Evolutionary conservation across 2,113 vertebrate genomes (phyloP), one percentile per base, ranked within the genome.

Genomic region (Passer montanus): DNA sequence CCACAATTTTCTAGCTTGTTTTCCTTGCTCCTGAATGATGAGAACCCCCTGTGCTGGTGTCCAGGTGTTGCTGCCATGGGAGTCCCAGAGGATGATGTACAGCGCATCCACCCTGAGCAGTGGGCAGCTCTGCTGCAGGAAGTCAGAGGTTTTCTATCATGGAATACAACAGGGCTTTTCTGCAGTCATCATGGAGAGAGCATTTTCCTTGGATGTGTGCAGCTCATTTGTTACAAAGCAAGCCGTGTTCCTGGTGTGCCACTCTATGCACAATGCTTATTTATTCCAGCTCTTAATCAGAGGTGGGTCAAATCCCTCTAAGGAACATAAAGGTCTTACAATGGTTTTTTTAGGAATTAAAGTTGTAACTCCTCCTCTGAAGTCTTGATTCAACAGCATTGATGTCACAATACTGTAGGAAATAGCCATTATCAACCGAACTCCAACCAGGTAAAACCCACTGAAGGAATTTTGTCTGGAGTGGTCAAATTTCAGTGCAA

Each of bases 271-370:
- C 23, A 56, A 11, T 3, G 1, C 77, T 93, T 81, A 58, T 81
- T 90, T 95, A 74, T 84, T 90, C 47, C n/a, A 67, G 73, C 60
- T 46, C 43, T 94, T 86, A 75, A 78, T 96, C 76, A 84, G 66
- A 90, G 80, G 33, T 55, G 73, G 46, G 80, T 64, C 86, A 89
- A 66, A 84, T 69, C 26, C 31, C 64, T 66, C 80, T 78, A 87
- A 94, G 60, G 85, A 90, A 90, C 35, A 69, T 35, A 43, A 68
- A 76, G 30, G 26, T 69, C 23, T 41, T 46, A 76, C 31, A 79
- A 47, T 62, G 47, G 13, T 3, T 23, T 87, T 83, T 91, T 94
- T 84, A 63, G 37, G 83, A 92, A 94, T 92, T 94, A 69, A 78
- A 90, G 70, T 82, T 66, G 43, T 58, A 78, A 70, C 33, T 94